Conservation (phyloP, 2,113 vertebrate genomes). For the Taxidea taxus region DNA sequence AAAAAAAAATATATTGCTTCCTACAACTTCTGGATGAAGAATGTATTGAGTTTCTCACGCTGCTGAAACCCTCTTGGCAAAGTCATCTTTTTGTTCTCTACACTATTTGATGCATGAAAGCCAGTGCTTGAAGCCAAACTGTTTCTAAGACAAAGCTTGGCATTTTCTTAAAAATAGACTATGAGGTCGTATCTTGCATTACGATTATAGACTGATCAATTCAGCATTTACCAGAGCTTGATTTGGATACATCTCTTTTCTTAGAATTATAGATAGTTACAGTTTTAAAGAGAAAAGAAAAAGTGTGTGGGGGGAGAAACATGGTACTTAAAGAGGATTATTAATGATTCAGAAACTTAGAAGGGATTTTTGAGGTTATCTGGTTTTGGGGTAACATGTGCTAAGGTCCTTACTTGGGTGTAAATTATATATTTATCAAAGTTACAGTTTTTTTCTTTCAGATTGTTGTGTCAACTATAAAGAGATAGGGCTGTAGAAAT, state of each 20-base stretch:
- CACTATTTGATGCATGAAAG: background rate
- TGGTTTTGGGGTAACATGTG: background rate
- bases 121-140: background rate
- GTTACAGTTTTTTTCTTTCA: background rate
- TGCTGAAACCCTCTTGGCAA: background rate
- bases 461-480: background rate
- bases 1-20: slow-evolving; percentile 15
- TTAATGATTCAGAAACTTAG: background rate
- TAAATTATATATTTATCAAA: background rate
- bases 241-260: background rate
- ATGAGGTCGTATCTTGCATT: background rate
- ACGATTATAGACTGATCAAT: background rate
- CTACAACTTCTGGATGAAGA: slow-evolving; percentile 13
- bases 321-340: background rate
- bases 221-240: background rate
- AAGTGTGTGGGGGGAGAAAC: background rate
- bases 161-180: background rate
- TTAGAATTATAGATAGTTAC: background rate
- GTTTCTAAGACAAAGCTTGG: background rate
- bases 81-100: background rate
- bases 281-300: background rate
- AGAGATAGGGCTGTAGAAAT: background rate
- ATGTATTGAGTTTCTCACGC: background rate
- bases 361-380: background rate
- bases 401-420: background rate